Evolutionary conservation across 2,113 vertebrate species (phyloP).

Genomic region (Antennarius striatus): DNA sequence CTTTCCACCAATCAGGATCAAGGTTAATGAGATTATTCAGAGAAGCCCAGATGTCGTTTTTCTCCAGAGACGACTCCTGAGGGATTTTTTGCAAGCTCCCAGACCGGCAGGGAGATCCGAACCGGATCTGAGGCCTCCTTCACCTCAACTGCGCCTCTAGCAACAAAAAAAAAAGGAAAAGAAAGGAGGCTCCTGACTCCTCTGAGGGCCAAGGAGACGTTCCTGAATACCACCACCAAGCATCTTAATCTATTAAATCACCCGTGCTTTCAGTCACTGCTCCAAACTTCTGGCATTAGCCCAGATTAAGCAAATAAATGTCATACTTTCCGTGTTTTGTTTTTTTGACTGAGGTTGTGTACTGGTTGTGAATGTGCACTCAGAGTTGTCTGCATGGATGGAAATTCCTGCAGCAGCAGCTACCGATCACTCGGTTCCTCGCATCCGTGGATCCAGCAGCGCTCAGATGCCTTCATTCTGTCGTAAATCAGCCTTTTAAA

Average conservation of each 20-base stretch:
- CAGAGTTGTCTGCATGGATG: background rate
- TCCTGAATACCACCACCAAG: background rate
- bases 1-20: background rate
- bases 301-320: too few species aligned
- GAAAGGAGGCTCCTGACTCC: background rate
- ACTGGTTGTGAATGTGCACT: background rate
- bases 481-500: background rate
- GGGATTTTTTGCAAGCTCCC: background rate
- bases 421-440: constrained; percentile 5
- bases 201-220: background rate
- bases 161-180: too few species aligned
- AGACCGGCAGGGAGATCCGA: constrained; percentile 5
- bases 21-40: background rate
- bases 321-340: background rate
- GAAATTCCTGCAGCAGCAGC: constrained; percentile 31
- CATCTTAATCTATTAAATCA: too few species aligned
- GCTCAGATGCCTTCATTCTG: constrained; percentile 15
- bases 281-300: too few species aligned
- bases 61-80: background rate
- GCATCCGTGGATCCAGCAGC: constrained; percentile 12
- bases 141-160: too few species aligned
- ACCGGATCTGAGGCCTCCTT: background rate
- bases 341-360: background rate
- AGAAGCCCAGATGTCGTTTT: background rate
- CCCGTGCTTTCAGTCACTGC: background rate